A percentile compares a stretch with the other conserved stretches of the same genome.
Evolutionary conservation across 1,140 invertebrate species (phyloP).

Genomic region (Oreohelix idahoensis): DNA sequence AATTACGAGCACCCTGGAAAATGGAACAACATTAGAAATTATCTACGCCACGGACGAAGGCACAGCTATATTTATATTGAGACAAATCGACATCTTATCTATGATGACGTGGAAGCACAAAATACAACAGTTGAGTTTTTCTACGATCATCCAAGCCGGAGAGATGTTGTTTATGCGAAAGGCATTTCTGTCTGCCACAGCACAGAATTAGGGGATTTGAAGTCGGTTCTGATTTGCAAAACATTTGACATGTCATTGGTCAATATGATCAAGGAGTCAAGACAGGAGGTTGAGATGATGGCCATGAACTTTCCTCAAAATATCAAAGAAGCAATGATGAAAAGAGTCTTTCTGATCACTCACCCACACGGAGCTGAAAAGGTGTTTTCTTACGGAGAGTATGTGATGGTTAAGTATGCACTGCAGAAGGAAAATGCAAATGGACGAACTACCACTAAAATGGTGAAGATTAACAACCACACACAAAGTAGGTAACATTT

Average conservation of each 20-base stretch:
- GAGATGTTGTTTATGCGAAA: neutral
- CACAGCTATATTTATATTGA: neutral
- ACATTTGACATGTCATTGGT: neutral
- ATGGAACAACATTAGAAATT: neutral
- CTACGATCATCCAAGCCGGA: conserved; percentile 1
- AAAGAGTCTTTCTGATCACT: neutral
- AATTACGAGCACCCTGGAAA: neutral
- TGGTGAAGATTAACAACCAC: neutral
- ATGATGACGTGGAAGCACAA: neutral
- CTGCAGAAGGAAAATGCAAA: neutral
- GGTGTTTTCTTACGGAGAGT: conserved; percentile 18
- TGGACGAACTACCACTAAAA: neutral
- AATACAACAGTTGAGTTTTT: conserved; percentile 12
- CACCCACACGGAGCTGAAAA: conserved; percentile 20
- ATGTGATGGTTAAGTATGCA: conserved; percentile 1
- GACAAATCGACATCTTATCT: conserved; percentile 1
- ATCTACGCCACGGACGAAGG: neutral
- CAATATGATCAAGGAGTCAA: neutral
- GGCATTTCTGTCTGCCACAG: neutral
- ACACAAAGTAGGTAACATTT: neutral
- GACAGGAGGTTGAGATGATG: neutral
- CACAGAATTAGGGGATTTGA: neutral
- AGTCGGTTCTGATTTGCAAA: neutral
- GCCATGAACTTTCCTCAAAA: neutral
- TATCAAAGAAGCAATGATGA: conserved; percentile 16